Conservation (phyloP, 2,797 vertebrate species). For the Thamnophis elegans region DNA sequence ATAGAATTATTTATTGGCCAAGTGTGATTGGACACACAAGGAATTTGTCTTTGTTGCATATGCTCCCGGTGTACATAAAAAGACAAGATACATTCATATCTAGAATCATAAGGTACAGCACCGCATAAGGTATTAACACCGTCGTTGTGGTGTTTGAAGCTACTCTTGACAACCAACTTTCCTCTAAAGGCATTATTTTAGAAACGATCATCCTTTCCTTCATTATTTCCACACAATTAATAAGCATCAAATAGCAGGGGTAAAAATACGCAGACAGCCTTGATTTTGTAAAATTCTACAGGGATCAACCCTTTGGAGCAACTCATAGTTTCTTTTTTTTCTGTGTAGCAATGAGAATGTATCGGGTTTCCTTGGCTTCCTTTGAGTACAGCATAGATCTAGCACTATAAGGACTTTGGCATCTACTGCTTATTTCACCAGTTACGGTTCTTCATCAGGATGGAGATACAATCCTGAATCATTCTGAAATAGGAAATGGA, state of each 20-base stretch:
- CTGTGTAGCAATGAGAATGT: background rate
- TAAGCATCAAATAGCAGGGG: background rate
- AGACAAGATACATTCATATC: too few species aligned
- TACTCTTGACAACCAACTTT: background rate
- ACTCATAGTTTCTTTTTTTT: background rate
- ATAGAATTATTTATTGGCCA: too few species aligned
- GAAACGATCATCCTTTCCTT: background rate
- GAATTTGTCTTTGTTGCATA: too few species aligned
- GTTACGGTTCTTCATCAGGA: conserved; percentile 61
- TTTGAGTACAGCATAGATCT: background rate
- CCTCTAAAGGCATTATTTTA: background rate
- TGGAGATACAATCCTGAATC: conserved; percentile 30
- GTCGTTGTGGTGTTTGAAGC: background rate
- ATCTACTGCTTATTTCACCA: conserved; percentile 52
- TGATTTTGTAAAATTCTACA: background rate
- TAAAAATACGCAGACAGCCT: background rate
- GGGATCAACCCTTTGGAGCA: background rate
- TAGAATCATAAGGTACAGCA: too few species aligned
- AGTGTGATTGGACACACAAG: too few species aligned
- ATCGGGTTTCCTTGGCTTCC: background rate
- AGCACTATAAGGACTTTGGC: conserved; percentile 26
- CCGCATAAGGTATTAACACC: background rate
- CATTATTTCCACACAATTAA: background rate
- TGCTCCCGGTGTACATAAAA: too few species aligned
- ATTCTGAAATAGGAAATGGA: conserved; percentile 17